These are phyloP conservation scores for Bombus consobrinus DNA, from an alignment of 1,140 invertebrate species.

Conservation along the genomic window DNA sequence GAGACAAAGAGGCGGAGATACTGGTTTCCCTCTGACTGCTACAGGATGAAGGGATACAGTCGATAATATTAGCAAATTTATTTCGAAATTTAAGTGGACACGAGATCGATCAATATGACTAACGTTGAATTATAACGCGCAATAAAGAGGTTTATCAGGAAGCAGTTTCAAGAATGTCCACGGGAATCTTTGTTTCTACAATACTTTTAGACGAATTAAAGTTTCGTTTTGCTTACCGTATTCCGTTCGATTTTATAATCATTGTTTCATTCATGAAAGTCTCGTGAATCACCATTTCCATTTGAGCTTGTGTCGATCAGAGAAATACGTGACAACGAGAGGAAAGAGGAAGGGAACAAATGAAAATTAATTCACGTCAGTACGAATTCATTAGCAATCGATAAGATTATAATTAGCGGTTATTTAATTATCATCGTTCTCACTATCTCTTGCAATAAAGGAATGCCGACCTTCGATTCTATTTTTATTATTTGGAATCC, in stretches of 20 bases:
- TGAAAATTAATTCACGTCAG: neutral
- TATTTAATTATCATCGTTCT: no score
- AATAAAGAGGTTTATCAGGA: neutral
- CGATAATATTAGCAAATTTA: neutral
- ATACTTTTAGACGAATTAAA: neutral
- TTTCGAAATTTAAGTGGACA: neutral
- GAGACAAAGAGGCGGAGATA: neutral
- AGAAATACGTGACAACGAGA: neutral
- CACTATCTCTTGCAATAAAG: neutral
- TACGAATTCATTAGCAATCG: no score
- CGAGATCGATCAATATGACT: neutral
- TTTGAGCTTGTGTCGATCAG: neutral
- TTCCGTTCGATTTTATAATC: neutral
- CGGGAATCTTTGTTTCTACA: neutral
- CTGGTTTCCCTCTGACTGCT: neutral
- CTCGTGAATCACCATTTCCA: neutral
- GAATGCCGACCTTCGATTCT: conserved; percentile 4
- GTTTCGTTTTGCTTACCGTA: neutral
- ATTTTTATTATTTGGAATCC: neutral
- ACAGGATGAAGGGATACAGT: no score
- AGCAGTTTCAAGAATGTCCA: neutral
- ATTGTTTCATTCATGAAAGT: neutral
- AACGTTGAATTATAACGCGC: neutral
- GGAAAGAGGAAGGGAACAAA: neutral
- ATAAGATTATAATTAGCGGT: no score